A percentile compares a stretch with the other conserved stretches of the same genome.
These are phyloP conservation scores for Zygothrica quintamaculata DNA, from an alignment of 2,888 invertebrate species.

Conservation along the genomic window DNA sequence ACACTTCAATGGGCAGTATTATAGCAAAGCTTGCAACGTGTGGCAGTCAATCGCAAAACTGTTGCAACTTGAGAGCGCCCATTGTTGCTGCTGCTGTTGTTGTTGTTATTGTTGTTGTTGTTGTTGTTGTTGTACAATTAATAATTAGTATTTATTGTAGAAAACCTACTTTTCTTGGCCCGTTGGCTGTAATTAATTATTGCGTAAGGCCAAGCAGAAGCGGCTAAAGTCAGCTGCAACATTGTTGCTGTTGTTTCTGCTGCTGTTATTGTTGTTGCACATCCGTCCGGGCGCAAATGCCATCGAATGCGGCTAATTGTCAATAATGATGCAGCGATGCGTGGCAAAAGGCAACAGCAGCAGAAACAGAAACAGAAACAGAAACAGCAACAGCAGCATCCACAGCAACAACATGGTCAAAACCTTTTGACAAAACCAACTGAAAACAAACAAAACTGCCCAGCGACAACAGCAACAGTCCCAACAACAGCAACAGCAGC, in stretches of 20 bases:
- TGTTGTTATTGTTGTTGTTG: no score
- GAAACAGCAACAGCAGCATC: slow-evolving; percentile 71
- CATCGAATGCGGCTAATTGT: slow-evolving; percentile 79
- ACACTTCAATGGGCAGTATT: slow-evolving; percentile 66
- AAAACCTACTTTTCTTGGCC: slow-evolving; percentile 74
- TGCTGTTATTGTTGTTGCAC: slow-evolving; percentile 58
- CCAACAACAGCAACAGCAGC: slow-evolving; percentile 17
- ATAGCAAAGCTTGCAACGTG: slow-evolving; percentile 18
- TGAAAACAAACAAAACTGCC: slow-evolving; percentile 73
- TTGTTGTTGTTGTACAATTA: slow-evolving; percentile 62
- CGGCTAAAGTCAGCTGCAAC: slow-evolving; percentile 60
- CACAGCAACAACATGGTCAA: slow-evolving; percentile 54
- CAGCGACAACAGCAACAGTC: slow-evolving; percentile 47
- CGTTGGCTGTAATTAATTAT: slow-evolving; percentile 72
- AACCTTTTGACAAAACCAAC: slow-evolving; percentile 80
- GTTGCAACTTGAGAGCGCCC: slow-evolving; percentile 60
- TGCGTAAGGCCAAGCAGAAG: slow-evolving; percentile 78
- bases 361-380: slow-evolving; percentile 51
- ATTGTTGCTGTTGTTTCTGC: slow-evolving; percentile 15
- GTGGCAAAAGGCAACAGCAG: slow-evolving; percentile 70
- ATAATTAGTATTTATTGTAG: slow-evolving; percentile 72
- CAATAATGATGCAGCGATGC: slow-evolving; percentile 80
- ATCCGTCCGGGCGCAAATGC: slow-evolving; percentile 71
- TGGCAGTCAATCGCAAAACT: slow-evolving; percentile 49
- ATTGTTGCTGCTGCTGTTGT: slow-evolving; percentile 29